Percentiles rank a stretch among this genome's conserved stretches.
Conservation (phyloP, 2,797 vertebrate species). For the Arrhamphus sclerolepis region DNA sequence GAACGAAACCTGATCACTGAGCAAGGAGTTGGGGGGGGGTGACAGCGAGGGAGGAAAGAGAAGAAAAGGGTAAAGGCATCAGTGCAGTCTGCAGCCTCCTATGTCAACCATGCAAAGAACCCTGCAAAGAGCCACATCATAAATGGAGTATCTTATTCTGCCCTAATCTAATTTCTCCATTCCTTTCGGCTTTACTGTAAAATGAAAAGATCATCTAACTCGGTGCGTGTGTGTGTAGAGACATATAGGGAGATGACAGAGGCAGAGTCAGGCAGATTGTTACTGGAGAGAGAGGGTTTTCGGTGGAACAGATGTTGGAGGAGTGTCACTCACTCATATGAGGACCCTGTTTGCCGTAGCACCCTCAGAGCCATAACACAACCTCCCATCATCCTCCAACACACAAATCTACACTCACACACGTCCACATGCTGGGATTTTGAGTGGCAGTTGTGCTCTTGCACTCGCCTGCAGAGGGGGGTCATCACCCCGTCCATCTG, state of each 20-base stretch:
- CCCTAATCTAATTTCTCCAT: constrained; percentile 74
- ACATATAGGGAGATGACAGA: constrained; percentile 23
- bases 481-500: constrained; percentile 94
- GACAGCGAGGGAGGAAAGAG: constrained; percentile 53
- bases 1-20: constrained; percentile 90
- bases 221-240: constrained; percentile 11
- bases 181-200: constrained; percentile 69
- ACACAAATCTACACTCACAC: constrained; percentile 56
- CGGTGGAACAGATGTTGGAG: constrained; percentile 85
- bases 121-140: constrained; percentile 69
- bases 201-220: constrained; percentile 72
- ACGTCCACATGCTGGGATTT: constrained; percentile 73
- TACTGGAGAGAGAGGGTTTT: constrained; percentile 70
- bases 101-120: constrained; percentile 58
- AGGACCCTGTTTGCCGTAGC: constrained; percentile 86
- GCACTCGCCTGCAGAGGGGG: constrained; percentile 80
- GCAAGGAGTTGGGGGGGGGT: constrained; percentile 20
- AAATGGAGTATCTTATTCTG: constrained; percentile 73
- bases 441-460: constrained; percentile 86
- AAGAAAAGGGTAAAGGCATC: constrained; percentile 74
- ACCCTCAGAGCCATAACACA: constrained; percentile 85
- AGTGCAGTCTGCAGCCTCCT: constrained; percentile 64
- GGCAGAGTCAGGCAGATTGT: constrained; percentile 28
- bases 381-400: constrained; percentile 63
- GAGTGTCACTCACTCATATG: constrained; percentile 80